Conservation (phyloP, 2,888 invertebrate genomes). For the Volucella zonaria region DNA sequence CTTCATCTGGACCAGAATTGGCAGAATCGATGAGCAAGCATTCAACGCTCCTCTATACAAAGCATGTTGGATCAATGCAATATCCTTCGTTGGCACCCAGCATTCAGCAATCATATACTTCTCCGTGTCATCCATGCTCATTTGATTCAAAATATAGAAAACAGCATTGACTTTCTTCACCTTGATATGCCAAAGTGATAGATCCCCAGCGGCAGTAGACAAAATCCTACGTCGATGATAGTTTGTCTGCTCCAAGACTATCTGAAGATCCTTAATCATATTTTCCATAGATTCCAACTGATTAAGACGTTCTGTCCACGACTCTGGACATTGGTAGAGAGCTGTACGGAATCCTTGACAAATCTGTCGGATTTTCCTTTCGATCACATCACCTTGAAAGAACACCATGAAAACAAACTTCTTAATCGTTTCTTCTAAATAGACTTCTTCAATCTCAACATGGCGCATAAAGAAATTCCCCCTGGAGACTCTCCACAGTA, state of each 20-base stretch:
- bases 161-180: conserved; percentile 93
- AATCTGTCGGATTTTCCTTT: conserved; percentile 90
- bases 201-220: conserved; percentile 67
- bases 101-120: conserved; percentile 94
- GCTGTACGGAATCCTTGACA: conserved; percentile 93
- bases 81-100: conserved; percentile 90
- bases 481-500: conserved; percentile 97
- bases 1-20: conserved; percentile 89
- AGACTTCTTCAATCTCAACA: conserved; percentile 92
- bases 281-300: conserved; percentile 90
- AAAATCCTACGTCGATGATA: conserved; percentile 90
- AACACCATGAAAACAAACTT: conserved; percentile 93
- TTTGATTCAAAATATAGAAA: conserved; percentile 94
- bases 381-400: conserved; percentile 91
- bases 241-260: conserved; percentile 89
- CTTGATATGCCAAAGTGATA: conserved; percentile 88
- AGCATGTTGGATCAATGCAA: conserved; percentile 88
- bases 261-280: conserved; percentile 88
- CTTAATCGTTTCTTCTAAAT: conserved; percentile 86
- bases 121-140: conserved; percentile 92
- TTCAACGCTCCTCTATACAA: conserved; percentile 90
- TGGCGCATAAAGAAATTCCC: conserved; percentile 96
- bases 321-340: conserved; percentile 92
- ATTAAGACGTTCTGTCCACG: conserved; percentile 87
- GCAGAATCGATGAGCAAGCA: conserved; percentile 92